Evolutionary conservation across 2,888 invertebrate genomes (phyloP).

Genomic region (Cosmorhoe ocellata): DNA sequence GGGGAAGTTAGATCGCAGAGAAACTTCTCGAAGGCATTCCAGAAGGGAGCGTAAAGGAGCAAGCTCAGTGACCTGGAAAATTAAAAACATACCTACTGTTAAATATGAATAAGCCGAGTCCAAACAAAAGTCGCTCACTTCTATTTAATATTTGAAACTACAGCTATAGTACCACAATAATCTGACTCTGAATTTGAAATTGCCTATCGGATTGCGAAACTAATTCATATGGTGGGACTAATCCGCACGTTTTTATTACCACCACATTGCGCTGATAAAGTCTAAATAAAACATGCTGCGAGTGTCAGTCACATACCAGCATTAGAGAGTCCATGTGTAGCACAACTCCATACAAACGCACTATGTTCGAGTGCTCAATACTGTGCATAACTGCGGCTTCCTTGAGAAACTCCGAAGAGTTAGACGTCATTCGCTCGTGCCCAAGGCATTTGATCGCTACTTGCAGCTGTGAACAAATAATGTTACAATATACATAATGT

Average conservation of each 20-base stretch:
- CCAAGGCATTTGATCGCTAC: constrained; percentile 98
- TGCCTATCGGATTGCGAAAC: too few relatives aligned
- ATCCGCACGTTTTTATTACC: too few relatives aligned
- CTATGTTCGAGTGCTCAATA: constrained; percentile 98
- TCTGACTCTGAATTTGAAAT: too few relatives aligned
- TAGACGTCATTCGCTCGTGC: constrained; percentile 96
- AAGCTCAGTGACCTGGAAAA: constrained; percentile 92
- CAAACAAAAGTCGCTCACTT: too few relatives aligned
- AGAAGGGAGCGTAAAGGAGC: constrained; percentile 96
- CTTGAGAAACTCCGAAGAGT: constrained; percentile 97
- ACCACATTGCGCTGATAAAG: too few relatives aligned
- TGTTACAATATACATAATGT: background rate
- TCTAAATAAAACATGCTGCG: too few relatives aligned
- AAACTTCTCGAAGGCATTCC: constrained; percentile 97
- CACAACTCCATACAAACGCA: constrained; percentile 98
- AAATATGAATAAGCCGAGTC: too few relatives aligned
- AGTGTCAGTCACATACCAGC: constrained; percentile 75
- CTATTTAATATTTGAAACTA: too few relatives aligned
- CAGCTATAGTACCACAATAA: too few relatives aligned
- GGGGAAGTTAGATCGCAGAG: constrained; percentile 94
- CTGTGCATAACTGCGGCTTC: constrained; percentile 99
- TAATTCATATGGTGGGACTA: too few relatives aligned
- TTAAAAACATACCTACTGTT: too few relatives aligned
- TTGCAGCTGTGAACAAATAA: constrained; percentile 86
- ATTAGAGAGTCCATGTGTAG: constrained; percentile 94